Evolutionary conservation across 2,797 vertebrate species (phyloP).

Genomic region (Rhynchotus rufescens): DNA sequence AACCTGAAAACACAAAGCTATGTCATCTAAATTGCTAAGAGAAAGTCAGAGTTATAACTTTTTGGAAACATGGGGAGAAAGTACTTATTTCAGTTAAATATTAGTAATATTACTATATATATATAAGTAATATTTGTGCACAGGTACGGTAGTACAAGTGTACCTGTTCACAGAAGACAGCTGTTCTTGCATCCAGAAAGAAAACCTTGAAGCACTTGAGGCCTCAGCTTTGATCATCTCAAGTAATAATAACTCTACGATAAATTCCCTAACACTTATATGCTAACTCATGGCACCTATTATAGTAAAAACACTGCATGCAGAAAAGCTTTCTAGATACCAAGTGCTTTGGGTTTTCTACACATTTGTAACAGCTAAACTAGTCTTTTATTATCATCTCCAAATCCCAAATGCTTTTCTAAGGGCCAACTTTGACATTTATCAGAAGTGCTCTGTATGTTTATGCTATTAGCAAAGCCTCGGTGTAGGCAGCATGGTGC

Average conservation of each 20-base stretch:
- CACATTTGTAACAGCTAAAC: neutral
- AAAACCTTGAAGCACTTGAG: neutral
- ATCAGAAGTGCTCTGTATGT: neutral
- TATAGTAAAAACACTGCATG: neutral
- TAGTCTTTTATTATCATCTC: neutral
- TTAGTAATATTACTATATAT: neutral
- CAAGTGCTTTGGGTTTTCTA: neutral
- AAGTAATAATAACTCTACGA: neutral
- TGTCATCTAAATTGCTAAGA: neutral
- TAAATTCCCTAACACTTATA: neutral
- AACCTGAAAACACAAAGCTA: constrained; percentile 83
- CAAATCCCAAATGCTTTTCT: neutral
- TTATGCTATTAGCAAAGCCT: neutral
- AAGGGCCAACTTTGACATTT: neutral
- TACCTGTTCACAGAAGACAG: neutral
- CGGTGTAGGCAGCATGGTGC: neutral
- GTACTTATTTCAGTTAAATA: neutral
- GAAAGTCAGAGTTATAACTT: neutral
- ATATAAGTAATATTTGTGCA: no score
- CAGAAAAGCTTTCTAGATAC: neutral
- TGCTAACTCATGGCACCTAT: neutral
- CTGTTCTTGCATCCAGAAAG: neutral
- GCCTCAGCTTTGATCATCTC: neutral
- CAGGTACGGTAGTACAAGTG: neutral
- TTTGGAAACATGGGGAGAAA: no score